Evolutionary conservation across 1,140 invertebrate species (phyloP).

Genomic region (Trachymyrmex cornetzi): DNA sequence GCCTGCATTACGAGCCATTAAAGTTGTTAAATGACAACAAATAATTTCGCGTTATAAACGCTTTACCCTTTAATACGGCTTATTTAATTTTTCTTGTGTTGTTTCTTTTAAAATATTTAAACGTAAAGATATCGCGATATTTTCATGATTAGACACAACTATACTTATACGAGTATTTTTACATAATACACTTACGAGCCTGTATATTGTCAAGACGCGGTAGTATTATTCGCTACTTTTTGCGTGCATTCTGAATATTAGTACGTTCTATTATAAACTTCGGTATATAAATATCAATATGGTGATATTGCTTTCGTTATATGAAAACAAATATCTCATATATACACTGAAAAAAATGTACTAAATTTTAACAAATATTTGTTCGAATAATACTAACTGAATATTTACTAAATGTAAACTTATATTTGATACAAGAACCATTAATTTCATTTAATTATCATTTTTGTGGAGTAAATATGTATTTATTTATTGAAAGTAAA

Average conservation of each 20-base stretch:
- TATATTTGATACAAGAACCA: no score
- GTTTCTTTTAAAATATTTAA: conserved; percentile 11
- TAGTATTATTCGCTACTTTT: background rate
- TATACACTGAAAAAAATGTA: background rate
- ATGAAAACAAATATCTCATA: background rate
- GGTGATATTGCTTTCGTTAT: background rate
- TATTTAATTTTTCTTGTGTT: background rate
- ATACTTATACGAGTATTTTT: background rate
- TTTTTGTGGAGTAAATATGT: no score
- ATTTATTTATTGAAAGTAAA: no score
- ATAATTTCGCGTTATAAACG: conserved; percentile 18
- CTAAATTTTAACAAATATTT: no score
- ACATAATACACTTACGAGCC: background rate
- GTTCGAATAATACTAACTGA: no score
- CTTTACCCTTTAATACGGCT: background rate
- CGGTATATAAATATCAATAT: background rate
- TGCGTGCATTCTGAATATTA: background rate
- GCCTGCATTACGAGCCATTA: conserved; percentile 8
- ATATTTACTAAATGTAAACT: no score
- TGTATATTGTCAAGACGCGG: background rate
- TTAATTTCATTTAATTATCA: no score
- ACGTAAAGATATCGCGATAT: background rate
- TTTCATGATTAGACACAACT: background rate
- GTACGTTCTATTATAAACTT: no score
- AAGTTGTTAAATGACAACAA: conserved; percentile 38